Conservation (phyloP, 2,888 invertebrate genomes). For the Cryptus viduatorius region DNA sequence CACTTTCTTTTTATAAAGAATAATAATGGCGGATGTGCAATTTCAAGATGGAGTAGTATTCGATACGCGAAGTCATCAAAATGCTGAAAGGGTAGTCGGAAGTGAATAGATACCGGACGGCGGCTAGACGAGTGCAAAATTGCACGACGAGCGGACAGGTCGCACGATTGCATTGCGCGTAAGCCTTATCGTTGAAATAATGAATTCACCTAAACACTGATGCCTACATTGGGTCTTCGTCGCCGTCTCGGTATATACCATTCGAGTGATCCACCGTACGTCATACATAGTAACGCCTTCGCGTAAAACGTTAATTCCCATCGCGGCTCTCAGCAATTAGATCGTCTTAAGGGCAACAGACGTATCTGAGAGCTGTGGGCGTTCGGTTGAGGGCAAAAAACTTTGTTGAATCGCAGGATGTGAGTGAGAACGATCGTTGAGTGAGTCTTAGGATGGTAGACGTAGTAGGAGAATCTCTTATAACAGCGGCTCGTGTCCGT, state of each 20-base stretch:
- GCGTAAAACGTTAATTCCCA: slow-evolving; percentile 50
- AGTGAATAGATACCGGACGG: slow-evolving; percentile 15
- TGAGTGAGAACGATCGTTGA: slow-evolving; percentile 76
- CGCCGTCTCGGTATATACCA: slow-evolving; percentile 38
- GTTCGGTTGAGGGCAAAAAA: slow-evolving; percentile 73
- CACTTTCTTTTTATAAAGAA: too few relatives aligned
- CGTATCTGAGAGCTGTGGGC: slow-evolving; percentile 56
- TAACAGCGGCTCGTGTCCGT: slow-evolving; percentile 43
- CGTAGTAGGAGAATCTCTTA: slow-evolving; percentile 29
- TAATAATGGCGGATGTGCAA: too few relatives aligned
- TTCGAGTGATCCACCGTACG: slow-evolving; percentile 9
- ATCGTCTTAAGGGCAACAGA: slow-evolving; percentile 58
- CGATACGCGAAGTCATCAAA: slow-evolving; percentile 49
- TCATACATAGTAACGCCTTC: background rate
- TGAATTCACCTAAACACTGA: slow-evolving; percentile 64
- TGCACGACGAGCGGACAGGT: background rate
- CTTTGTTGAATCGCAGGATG: slow-evolving; percentile 84
- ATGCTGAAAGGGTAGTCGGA: slow-evolving; percentile 42
- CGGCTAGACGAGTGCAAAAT: slow-evolving; percentile 1
- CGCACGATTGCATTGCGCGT: background rate
- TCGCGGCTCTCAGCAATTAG: slow-evolving; percentile 64
- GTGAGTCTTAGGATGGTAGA: slow-evolving; percentile 55
- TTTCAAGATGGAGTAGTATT: background rate
- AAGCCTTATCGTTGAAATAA: slow-evolving; percentile 67
- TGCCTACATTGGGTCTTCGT: slow-evolving; percentile 44